Base-by-base conservation (phyloP, 2,113 vertebrate genomes). In the Pluvianellus socialis region DNA sequence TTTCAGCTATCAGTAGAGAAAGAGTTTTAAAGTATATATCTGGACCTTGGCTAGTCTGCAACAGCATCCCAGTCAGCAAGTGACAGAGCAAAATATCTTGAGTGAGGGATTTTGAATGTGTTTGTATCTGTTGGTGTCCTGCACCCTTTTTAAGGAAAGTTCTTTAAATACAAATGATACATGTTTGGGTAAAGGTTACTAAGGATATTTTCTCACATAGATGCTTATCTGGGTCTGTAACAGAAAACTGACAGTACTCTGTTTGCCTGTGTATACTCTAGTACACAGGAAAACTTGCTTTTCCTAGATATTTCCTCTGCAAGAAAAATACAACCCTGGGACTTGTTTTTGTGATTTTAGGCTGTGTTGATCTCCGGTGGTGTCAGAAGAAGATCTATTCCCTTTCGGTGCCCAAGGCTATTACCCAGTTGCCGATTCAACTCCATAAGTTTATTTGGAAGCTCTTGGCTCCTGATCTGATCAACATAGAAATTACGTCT, bases 381-480 rank as follows among this genome's bases (percentile, higher is more conserved):
- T 99, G 99, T 94, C 52, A 95, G 10, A n/a, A 65, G 88, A 95
- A 30, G 53, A 35, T 75, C 45, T 91, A 94, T 59, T 23, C 23
- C 5, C 98, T 99, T 79, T 92, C 47, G 4, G 97, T 99, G 33
- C 99, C 99, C 5, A 5, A 40, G 2, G 59, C 98, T 95, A 93
- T 98, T 42, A 76, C 97, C 32, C 98, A 94, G 20, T 97, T 99
- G 38, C 99, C 98, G 0, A 93, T 99, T 55, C 97, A 89, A 4
- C 97, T 99, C 24, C 96, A 98, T 5, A 98, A 93, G 83, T 98
- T 99, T 94, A 98, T 97, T 65, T 99, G 99, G 99, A 98, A 98
- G 86, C 40, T 99, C 42, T 91, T 55, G 21, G 96, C 98, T 82
- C 98, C 98, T 0, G 75, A 98, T 74, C 42, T 98, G 49, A 86